Conservation (phyloP, 2,113 vertebrate genomes). For the Psammodynastes pulverulentus region DNA sequence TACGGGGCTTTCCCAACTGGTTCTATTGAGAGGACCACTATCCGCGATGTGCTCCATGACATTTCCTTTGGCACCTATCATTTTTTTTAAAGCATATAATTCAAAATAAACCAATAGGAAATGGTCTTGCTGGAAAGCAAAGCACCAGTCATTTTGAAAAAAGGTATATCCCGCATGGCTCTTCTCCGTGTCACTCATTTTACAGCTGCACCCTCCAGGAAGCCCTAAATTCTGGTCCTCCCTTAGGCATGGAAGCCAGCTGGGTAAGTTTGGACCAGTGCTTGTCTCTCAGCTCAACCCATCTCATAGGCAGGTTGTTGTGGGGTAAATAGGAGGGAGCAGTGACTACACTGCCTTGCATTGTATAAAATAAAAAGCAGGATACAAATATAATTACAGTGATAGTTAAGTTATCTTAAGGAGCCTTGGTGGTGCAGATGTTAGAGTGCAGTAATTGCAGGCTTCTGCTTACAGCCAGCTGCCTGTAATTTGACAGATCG, state of each 20-base stretch:
- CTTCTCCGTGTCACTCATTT: background rate
- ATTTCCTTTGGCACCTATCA: background rate
- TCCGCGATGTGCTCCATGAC: background rate
- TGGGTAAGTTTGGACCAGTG: background rate
- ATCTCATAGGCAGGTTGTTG: background rate
- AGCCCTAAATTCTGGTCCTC: background rate
- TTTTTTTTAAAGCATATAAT: background rate
- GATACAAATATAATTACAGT: background rate
- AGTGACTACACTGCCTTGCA: background rate
- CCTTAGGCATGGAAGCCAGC: background rate
- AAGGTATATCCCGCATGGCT: background rate
- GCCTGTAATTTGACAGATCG: too few species aligned
- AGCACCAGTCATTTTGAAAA: background rate
- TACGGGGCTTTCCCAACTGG: background rate
- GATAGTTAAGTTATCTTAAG: background rate
- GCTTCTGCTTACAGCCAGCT: too few species aligned
- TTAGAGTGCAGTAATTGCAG: too few species aligned
- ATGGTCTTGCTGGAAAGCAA: background rate
- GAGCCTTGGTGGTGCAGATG: too few species aligned
- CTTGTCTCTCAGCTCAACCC: background rate
- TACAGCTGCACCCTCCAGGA: background rate
- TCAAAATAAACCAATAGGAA: background rate
- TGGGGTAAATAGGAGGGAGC: background rate
- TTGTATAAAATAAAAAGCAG: background rate
- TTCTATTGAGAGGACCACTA: background rate